phyloP scores from a whole-genome alignment of 37 sponge, comb jelly and placozoan genomes.

The Theonella swinhoei region DNA sequence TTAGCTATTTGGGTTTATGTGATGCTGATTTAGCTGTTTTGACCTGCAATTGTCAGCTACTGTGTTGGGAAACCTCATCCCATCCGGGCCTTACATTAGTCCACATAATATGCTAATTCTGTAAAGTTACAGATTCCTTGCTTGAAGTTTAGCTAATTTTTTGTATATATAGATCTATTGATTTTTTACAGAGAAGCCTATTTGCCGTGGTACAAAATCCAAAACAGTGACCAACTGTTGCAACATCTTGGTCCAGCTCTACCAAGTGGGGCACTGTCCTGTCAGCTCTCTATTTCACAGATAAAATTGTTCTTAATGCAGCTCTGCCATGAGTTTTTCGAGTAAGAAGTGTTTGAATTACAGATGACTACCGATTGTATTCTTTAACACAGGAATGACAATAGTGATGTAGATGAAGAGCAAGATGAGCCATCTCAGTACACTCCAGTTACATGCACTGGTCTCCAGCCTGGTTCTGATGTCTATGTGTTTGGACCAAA shows the following conservation, averaged over 20 bases:
- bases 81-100: too few species aligned
- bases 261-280: background rate
- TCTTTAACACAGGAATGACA: background rate
- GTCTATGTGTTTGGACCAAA: constrained; percentile 37
- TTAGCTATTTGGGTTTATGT: too few species aligned
- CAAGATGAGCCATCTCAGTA: constrained; percentile 27
- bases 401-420: background rate
- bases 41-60: too few species aligned
- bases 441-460: constrained; percentile 21
- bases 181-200: background rate
- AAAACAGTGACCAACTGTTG: constrained; percentile 3
- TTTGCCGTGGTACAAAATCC: constrained; percentile 8
- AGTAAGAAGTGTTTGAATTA: background rate
- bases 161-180: background rate
- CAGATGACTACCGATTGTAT: background rate
- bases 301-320: background rate
- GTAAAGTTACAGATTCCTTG: too few species aligned
- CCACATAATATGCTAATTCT: too few species aligned
- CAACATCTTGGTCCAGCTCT: constrained; percentile 13
- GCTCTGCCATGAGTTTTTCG: background rate
- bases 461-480: constrained; percentile 17
- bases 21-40: too few species aligned
- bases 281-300: background rate
- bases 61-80: background rate
- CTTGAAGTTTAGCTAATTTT: background rate